Evolutionary conservation across 1,140 invertebrate species (phyloP), one percentile per base, ranked within the genome.

Genomic region (Ptiloglossa arizonensis): DNA sequence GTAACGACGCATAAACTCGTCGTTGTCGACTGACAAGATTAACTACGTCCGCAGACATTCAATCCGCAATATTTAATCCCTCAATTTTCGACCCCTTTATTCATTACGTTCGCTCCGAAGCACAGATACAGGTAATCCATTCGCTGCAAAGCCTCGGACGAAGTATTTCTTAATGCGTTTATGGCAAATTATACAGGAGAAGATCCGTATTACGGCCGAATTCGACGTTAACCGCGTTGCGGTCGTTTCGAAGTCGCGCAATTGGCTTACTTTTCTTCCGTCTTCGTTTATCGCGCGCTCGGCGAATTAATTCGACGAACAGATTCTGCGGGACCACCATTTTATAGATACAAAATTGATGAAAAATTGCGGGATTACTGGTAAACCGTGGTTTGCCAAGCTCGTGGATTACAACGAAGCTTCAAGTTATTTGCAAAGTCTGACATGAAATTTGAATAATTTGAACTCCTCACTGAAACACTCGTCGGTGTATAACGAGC

Each of bases 351-450:
- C 24, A 15, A 44, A 44, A 67, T 44, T 41, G 48, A 17, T 41
- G 60, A 74, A 74, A 74, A 74, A 74, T 74, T 62, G 71, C 48
- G 48, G 35, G 29, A 66, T 74, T 74, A 74, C 38, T 41, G 41
- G 46, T 19, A 3, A 41, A 50, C 2, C 44, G 17, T n/a, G 50
- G 50, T n/a, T 48, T 5, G 48, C 38, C 22, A 64, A 52, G 3
- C 35, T 32, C 35, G n/a, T 19, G 71, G 71, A 54, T 66, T 44
- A 56, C 59, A 19, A 44, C 44, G 27, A 71, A 50, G 35, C 22
- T 38, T 19, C 48, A 19, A 38, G 22, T 62, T 52, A 74, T 67
- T 54, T 24, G 24, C 15, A 22, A 24, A 24, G n/a, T 38, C 66
- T 22, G 48, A 67, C 19, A 15, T 38, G 35, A 74, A 64, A 54